Evolutionary conservation across 2,113 vertebrate species (phyloP).

Genomic region (Tylochromis polylepis): DNA sequence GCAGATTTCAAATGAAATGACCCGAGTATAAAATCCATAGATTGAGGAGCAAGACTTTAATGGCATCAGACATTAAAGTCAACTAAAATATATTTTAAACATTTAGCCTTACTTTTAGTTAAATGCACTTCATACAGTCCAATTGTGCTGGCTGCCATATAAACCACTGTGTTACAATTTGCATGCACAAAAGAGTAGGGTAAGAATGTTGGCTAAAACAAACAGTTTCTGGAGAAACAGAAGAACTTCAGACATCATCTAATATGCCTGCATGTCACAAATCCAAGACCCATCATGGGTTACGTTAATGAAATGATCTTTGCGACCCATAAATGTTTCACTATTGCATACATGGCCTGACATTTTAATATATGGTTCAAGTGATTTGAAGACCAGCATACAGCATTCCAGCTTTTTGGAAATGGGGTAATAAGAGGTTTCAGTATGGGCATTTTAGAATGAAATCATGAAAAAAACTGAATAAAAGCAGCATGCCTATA

Average conservation of each 20-base stretch:
- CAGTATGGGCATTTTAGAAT: background rate
- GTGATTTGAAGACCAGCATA: background rate
- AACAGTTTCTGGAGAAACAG: background rate
- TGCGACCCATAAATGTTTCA: background rate
- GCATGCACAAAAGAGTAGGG: background rate
- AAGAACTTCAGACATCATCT: background rate
- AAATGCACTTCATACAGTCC: background rate
- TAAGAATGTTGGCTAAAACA: background rate
- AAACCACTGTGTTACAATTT: background rate
- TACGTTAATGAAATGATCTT: background rate
- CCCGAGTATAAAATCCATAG: background rate
- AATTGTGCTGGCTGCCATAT: background rate
- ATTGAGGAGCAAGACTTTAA: background rate
- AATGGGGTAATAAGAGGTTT: rapidly evolving
- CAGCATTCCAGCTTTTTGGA: background rate
- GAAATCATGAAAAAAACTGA: background rate
- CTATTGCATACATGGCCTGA: background rate
- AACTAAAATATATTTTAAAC: background rate
- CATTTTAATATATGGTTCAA: background rate
- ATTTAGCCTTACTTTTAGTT: background rate
- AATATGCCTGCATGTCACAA: background rate
- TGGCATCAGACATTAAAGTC: background rate
- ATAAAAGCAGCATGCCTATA: background rate
- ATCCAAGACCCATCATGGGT: background rate
- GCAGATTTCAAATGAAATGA: background rate